These are phyloP conservation scores for Myotis davidii DNA, from an alignment of 2,113 vertebrate species.

Conservation along the genomic window DNA sequence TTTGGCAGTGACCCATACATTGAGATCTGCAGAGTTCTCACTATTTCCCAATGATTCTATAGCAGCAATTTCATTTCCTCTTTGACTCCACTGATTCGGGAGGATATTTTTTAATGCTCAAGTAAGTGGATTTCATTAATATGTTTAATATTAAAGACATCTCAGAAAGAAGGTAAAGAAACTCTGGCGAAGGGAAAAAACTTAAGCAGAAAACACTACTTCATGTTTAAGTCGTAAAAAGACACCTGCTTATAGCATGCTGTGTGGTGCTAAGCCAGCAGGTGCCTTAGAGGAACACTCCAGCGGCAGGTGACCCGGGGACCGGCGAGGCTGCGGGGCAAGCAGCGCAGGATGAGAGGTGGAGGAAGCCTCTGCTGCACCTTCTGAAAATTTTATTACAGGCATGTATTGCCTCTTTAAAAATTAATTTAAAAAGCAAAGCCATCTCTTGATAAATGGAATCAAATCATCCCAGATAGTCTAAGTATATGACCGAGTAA, in stretches of 20 bases:
- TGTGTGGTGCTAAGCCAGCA: background rate
- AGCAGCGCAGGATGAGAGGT: background rate
- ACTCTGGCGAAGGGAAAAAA: background rate
- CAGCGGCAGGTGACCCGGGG: background rate
- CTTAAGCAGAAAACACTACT: conserved; percentile 16
- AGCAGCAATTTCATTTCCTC: background rate
- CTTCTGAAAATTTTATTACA: conserved; percentile 64
- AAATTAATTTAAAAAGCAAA: conserved; percentile 63
- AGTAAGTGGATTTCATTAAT: conserved; percentile 32
- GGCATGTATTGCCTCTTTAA: conserved; percentile 51
- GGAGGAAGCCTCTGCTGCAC: background rate
- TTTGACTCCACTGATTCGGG: conserved; percentile 11
- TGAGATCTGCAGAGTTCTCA: background rate
- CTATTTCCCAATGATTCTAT: background rate
- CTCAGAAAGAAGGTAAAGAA: conserved; percentile 20
- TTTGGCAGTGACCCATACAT: conserved; percentile 12
- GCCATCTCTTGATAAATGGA: conserved; percentile 39
- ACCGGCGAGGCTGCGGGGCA: background rate
- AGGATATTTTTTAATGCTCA: conserved; percentile 22
- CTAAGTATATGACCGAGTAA: conserved; percentile 18
- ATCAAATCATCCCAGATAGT: conserved; percentile 40
- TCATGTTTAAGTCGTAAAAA: background rate
- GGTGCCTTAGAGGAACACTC: background rate
- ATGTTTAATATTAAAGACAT: conserved; percentile 23
- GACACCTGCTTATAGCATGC: background rate